Evolutionary conservation across 2,797 vertebrate species (phyloP).

Genomic region (Xenops minutus): DNA sequence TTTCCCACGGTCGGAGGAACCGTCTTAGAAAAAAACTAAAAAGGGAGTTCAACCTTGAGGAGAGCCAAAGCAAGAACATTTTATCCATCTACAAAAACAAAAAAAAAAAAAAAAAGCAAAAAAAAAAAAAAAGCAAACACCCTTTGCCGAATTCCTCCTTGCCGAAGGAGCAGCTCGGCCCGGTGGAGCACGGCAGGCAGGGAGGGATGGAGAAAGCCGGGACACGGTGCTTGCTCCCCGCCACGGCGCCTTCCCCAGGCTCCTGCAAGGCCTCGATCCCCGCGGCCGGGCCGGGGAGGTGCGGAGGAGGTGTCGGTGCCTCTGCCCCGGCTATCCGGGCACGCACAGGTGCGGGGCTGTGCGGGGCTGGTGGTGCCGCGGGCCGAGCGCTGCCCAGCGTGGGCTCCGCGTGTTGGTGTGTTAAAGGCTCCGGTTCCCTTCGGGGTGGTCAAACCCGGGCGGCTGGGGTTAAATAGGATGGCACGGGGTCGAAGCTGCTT

Average conservation of each 20-base stretch:
- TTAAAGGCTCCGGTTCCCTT: neutral
- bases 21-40: neutral
- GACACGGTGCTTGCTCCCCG: neutral
- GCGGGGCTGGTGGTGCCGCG: neutral
- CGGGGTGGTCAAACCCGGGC: accelerated
- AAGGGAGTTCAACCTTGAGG: slow-evolving; percentile 66
- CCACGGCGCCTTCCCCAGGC: neutral
- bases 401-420: accelerated
- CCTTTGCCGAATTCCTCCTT: neutral
- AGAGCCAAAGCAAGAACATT: slow-evolving; percentile 37
- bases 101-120: too few species aligned
- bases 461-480: neutral
- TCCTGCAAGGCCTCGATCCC: neutral
- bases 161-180: neutral
- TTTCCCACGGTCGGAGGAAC: slow-evolving; percentile 76
- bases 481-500: neutral
- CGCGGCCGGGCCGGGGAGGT: neutral
- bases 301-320: neutral
- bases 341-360: neutral
- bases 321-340: neutral
- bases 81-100: neutral
- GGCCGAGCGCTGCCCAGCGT: accelerated
- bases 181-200: neutral
- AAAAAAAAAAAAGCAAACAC: neutral
- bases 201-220: neutral